Base-by-base conservation (phyloP, 1,140 invertebrate genomes). In the Drosophila truncata region DNA sequence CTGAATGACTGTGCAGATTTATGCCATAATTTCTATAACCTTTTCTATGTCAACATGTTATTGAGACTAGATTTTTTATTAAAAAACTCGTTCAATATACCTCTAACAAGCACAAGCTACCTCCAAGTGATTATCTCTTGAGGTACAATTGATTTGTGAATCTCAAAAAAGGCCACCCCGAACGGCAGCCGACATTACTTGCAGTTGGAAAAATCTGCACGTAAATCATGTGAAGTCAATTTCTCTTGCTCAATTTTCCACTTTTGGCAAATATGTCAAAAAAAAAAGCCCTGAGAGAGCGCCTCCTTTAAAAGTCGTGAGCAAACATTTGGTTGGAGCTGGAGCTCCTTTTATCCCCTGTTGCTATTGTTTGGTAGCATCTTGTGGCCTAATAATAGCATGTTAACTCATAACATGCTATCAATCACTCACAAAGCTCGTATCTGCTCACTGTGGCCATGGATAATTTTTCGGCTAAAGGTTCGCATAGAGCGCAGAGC, bases 201-300 rank as follows among this genome's bases (percentile, higher is more conserved):
- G 72, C 52, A 58, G 77, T 63, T 58, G 70, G 44, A 64, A 71
- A 86, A 78, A 69, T 72, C 75, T 79, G 78, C 78, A 90, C 80
- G 85, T 90, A 90, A 90, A 90, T 90, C 81, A 90, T 90, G 85
- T 85, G 81, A 90, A 90, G 80, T 90, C 85, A 90, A 84, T 90
- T 90, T 84, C 80, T 71, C 64, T 84, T 79, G 80, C 85, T 54
- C 85, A 88, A 88, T 90, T 90, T 88, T 90, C 81, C 78, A 84
- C 70, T 85, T 90, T 84, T 85, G 80, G 70, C 78, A 90, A 84
- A 88, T 88, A 88, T 90, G 84, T 82, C 73, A 79, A 88, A 88
- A 88, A 88, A n/a, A n/a, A 87, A 78, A 75, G 44, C 50, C 47
- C 47, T 72, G 55, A 74, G 77, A 70, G 41, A 74, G 77, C 66